phyloP scores from a whole-genome alignment of 2,797 vertebrate genomes.

The Agapornis canus region DNA sequence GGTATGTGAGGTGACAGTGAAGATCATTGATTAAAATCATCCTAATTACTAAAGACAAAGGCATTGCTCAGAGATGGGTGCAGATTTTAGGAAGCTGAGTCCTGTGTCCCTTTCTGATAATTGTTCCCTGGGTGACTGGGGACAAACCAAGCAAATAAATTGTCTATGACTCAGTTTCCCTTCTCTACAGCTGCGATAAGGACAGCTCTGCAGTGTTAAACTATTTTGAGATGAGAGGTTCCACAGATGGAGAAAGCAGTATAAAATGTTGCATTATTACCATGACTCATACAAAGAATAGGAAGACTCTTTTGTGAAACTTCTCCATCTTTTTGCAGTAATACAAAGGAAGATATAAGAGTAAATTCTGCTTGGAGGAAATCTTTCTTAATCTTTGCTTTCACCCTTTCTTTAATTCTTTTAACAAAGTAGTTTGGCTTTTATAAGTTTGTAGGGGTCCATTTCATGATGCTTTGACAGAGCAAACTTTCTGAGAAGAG shows the following conservation, averaged over 20 bases:
- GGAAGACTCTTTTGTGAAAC: background rate
- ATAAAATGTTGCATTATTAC: background rate
- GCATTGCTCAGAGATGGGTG: background rate
- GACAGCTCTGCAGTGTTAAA: background rate
- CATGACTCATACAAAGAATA: background rate
- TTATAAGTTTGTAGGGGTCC: background rate
- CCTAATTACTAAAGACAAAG: background rate
- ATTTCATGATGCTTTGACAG: background rate
- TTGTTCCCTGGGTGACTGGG: background rate
- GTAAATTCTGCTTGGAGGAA: background rate
- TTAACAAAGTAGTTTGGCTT: background rate
- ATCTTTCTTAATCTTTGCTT: background rate
- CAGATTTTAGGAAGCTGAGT: background rate
- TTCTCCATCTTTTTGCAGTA: background rate
- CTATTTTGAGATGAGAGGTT: background rate
- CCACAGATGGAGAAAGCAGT: background rate
- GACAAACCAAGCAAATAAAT: background rate
- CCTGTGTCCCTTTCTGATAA: background rate
- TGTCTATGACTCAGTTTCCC: background rate
- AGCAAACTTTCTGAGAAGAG: background rate
- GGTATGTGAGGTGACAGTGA: background rate
- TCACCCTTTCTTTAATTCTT: background rate
- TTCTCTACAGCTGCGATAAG: background rate
- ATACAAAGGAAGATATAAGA: background rate
- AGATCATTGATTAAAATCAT: background rate